Evolutionary conservation across 2,113 vertebrate genomes (phyloP).

Genomic region (Copsychus sechellarum): DNA sequence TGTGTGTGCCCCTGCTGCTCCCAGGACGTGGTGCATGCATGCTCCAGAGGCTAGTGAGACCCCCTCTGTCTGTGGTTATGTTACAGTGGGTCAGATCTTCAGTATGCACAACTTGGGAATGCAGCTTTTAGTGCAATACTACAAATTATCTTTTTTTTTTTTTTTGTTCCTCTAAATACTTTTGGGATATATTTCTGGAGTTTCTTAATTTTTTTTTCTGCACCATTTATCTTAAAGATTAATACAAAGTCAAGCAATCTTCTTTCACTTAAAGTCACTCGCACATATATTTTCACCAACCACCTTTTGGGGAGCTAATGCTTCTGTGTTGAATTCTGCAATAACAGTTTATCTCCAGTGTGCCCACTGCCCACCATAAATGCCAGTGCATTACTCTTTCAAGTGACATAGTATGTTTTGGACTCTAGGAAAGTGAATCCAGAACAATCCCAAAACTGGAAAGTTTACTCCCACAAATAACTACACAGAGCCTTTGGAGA

Average conservation of each 20-base stretch:
- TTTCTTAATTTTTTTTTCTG: not conserved
- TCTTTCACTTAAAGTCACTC: not conserved
- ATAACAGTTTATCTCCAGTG: not conserved
- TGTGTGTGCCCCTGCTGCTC: accelerated
- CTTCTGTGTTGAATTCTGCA: not conserved
- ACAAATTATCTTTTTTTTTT: not conserved
- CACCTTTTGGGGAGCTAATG: not conserved
- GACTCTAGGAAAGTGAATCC: not conserved
- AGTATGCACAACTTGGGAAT: not conserved
- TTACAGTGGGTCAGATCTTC: not conserved
- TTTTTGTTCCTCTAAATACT: conserved; percentile 6
- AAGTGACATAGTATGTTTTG: not conserved
- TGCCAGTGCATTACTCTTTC: not conserved
- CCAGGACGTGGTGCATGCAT: accelerated
- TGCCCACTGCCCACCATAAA: not conserved
- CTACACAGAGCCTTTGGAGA: not conserved
- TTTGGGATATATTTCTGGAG: not conserved
- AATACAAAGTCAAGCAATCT: not conserved
- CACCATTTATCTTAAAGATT: not conserved
- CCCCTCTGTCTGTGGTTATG: not conserved
- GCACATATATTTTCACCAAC: not conserved
- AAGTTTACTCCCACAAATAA: not conserved
- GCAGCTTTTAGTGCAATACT: not conserved
- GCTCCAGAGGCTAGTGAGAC: not conserved
- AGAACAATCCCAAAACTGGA: not conserved